A percentile compares a stretch with the other conserved stretches of the same genome.
These are phyloP conservation scores for Atractosteus spatula DNA, from an alignment of 2,113 vertebrate species.

Conservation along the genomic window DNA sequence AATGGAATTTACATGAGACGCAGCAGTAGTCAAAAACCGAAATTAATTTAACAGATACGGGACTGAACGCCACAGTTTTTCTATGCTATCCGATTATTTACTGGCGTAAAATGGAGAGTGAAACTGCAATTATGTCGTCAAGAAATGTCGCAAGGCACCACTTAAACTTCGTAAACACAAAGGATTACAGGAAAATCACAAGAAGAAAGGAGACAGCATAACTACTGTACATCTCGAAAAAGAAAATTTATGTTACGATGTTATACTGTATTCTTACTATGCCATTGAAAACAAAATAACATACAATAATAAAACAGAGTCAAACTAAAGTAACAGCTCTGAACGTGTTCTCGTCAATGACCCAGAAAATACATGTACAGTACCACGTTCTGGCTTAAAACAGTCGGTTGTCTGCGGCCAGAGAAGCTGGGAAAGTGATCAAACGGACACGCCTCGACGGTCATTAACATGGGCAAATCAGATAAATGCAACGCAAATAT, in stretches of 20 bases:
- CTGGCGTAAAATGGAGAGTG: no score
- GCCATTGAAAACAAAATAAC: neutral
- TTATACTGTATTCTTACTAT: no score
- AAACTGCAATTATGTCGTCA: no score
- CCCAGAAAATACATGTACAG: neutral
- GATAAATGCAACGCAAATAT: slow-evolving; percentile 56
- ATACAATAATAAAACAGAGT: neutral
- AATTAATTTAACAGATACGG: neutral
- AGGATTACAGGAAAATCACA: no score
- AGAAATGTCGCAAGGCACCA: no score
- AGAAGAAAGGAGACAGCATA: no score
- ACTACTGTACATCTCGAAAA: no score
- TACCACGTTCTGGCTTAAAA: neutral
- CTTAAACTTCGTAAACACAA: no score
- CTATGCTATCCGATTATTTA: neutral
- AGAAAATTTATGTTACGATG: no score
- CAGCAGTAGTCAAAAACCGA: neutral
- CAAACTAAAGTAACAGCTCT: neutral
- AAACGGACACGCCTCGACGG: slow-evolving; percentile 59
- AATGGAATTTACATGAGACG: neutral
- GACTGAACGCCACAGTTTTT: neutral
- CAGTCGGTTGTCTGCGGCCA: slow-evolving; percentile 5
- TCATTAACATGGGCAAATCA: slow-evolving; percentile 67
- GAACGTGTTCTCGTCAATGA: neutral
- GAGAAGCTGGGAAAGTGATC: slow-evolving; percentile 42